Evolutionary conservation across 2,888 invertebrate genomes (phyloP).

Genomic region (Pterostichus niger): DNA sequence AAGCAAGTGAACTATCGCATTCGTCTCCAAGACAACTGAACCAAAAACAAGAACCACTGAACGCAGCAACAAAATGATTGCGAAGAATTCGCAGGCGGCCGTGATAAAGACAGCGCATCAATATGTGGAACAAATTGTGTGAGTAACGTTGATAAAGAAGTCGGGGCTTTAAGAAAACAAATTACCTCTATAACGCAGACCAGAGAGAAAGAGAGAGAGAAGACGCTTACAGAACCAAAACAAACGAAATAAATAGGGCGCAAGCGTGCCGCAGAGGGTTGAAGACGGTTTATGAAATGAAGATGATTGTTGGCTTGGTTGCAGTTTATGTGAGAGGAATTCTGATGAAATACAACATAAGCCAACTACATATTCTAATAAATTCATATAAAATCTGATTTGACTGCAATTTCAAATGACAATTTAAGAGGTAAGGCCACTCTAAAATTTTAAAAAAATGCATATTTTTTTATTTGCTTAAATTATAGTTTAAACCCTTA

Average conservation of each 20-base stretch:
- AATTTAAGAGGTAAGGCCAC: too few species aligned
- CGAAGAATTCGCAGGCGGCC: not conserved
- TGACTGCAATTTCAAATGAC: too few species aligned
- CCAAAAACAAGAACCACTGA: not conserved
- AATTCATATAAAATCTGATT: too few species aligned
- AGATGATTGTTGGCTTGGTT: not conserved
- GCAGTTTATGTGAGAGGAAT: too few species aligned
- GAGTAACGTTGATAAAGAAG: conserved; percentile 54
- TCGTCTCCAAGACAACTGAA: conserved; percentile 2
- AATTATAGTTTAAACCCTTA: too few species aligned
- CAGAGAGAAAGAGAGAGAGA: not conserved
- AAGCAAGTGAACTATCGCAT: conserved; percentile 42
- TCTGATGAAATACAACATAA: too few species aligned
- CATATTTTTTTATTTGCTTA: too few species aligned
- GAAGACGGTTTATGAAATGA: not conserved
- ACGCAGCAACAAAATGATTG: not conserved
- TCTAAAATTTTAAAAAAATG: too few species aligned
- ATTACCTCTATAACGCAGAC: conserved; percentile 45
- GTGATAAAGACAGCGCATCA: conserved; percentile 55
- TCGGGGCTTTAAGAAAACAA: conserved; percentile 38
- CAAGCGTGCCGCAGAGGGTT: not conserved
- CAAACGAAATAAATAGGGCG: not conserved
- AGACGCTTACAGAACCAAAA: not conserved
- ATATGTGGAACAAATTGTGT: conserved; percentile 58
- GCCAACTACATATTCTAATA: too few species aligned